Base-by-base conservation (phyloP, 1,140 invertebrate genomes). In the Scaptomyza graminum region DNA sequence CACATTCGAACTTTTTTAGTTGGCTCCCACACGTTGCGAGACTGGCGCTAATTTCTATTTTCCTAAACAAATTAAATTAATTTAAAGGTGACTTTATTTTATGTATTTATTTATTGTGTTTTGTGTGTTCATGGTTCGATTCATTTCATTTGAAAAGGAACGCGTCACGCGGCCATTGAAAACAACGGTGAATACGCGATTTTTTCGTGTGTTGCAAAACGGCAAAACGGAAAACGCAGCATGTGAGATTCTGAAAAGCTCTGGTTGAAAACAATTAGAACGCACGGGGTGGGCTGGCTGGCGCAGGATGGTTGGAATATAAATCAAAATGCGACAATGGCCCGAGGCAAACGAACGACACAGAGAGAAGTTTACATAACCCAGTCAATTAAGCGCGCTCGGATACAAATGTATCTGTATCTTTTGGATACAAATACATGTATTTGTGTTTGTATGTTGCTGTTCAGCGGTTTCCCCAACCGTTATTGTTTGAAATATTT, bases 281-380 rank as follows among this genome's bases (percentile, higher is more conserved):
- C 56, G 37, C 56, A 16, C 25, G 7, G 13, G 15, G 28, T 28
- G 56, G 37, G 55, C 59, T 61, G 73, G 59, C 65, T 59, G 73
- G 59, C 65, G 55, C 78, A 75, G 82, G 78, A 85, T 85, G 82
- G 61, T 81, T 82, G 63, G 81, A 78, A 85, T 81, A 82, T 88
- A 87, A 87, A 87, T 87, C 82, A 87, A 64, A 87, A 79, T 82
- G 74, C 78, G 82, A 84, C 79, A 83, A 84, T 76, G 80, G 72
- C 15, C 28, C 34, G 52, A 28, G 28, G 5, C 5, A 28, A 5
- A 28, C 13, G 22, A 46, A 41, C 68, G 43, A 51, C 71, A 74
- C 56, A 80, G 73, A 77, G 73, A 77, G 56, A 83, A 63, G 74
- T 80, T 87, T 88, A 78, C 75, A 87, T 88, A 87, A 87, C 68